A percentile compares a stretch with the other conserved stretches of the same genome.
Conservation (phyloP, 2,888 invertebrate genomes). For the Melolontha melolontha region DNA sequence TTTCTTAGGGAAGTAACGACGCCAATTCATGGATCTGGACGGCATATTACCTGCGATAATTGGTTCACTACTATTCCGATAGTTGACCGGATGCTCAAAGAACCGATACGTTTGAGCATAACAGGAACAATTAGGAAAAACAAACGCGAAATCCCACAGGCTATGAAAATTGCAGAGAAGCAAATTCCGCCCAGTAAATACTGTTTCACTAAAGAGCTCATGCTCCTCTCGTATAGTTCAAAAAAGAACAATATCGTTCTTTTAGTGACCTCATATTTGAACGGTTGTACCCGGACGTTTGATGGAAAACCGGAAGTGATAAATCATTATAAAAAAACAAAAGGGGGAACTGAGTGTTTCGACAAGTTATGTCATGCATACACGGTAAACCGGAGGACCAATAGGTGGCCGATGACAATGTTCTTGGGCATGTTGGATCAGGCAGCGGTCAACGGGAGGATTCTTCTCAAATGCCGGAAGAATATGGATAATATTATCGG, state of each 20-base stretch:
- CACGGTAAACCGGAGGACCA: slow-evolving; percentile 11
- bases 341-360: slow-evolving; percentile 39
- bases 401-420: slow-evolving; percentile 41
- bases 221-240: slow-evolving; percentile 36
- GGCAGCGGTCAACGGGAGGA: slow-evolving; percentile 43
- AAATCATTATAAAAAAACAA: slow-evolving; percentile 23
- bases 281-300: neutral
- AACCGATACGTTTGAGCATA: slow-evolving; percentile 56
- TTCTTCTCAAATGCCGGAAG: neutral
- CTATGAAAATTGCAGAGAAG: slow-evolving; percentile 46
- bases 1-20: slow-evolving; percentile 51
- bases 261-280: slow-evolving; percentile 26
- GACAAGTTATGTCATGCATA: slow-evolving; percentile 34
- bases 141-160: slow-evolving; percentile 57
- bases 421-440: slow-evolving; percentile 42
- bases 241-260: slow-evolving; percentile 44
- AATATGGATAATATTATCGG: no score
- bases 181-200: slow-evolving; percentile 27
- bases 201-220: slow-evolving; percentile 40
- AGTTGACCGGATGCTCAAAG: slow-evolving; percentile 52
- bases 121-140: slow-evolving; percentile 56
- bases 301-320: neutral
- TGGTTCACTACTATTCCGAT: slow-evolving; percentile 58
- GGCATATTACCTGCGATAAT: slow-evolving; percentile 56
- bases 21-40: slow-evolving; percentile 51